Evolutionary conservation across 2,113 vertebrate genomes (phyloP).

Genomic region (Brevimyrus niger): DNA sequence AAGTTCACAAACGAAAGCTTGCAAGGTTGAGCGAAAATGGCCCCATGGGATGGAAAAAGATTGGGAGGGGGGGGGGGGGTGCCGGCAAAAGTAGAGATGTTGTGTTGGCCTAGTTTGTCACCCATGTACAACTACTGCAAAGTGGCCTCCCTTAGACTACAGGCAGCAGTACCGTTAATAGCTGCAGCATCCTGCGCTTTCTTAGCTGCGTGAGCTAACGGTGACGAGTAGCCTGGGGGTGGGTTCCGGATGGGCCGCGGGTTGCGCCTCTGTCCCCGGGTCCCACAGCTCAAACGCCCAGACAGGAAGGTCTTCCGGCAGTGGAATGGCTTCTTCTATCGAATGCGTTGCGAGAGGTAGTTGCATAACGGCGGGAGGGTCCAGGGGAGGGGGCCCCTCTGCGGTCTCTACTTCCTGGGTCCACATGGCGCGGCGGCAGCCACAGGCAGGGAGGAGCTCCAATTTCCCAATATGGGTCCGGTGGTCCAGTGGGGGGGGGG

Average conservation of each 20-base stretch:
- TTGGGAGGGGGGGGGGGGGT: not conserved
- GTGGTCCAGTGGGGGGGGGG: not conserved
- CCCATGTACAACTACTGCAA: not conserved
- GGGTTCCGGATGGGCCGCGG: not conserved
- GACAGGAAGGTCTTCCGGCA: not conserved
- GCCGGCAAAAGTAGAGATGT: not conserved
- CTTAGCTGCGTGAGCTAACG: not conserved
- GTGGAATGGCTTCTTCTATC: not conserved
- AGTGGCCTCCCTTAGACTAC: not conserved
- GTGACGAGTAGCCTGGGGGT: not conserved
- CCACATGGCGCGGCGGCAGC: not conserved
- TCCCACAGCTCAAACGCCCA: not conserved
- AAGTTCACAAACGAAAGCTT: constrained; percentile 48
- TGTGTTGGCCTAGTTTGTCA: not conserved
- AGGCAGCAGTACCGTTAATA: not conserved
- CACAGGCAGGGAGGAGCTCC: not conserved
- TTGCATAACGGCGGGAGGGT: not conserved
- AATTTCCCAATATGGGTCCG: not conserved
- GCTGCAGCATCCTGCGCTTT: not conserved
- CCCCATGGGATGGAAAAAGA: not conserved
- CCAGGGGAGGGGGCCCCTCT: not conserved
- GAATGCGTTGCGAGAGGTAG: not conserved
- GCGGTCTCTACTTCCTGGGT: not conserved
- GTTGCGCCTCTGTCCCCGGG: not conserved
- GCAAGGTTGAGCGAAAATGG: constrained; percentile 23